Evolutionary conservation across 2,888 invertebrate species (phyloP), one percentile per base, ranked within the genome.

Genomic region (Catocala sponsa): DNA sequence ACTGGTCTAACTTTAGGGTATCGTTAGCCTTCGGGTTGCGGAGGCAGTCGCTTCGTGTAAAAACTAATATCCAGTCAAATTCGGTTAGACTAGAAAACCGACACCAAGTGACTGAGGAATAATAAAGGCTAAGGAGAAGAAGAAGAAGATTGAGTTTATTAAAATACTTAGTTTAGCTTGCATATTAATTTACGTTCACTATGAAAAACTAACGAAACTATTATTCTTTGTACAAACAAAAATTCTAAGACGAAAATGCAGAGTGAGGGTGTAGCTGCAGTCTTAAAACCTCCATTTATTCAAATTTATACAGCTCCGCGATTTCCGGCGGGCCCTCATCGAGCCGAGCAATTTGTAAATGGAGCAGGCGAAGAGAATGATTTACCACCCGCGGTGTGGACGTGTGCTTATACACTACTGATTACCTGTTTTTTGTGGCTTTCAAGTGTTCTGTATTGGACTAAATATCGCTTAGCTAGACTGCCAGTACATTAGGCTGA

Each of bases 301-400:
- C 82, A 90, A 91, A 91, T 90, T 90, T 91, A 90, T 85, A 90
- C 90, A 81, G 86, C 83, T 82, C 80, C 86, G 81, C 85, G 81
- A 85, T 83, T 85, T 83, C 80, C 78, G 78, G 76, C 78, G 79
- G 77, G 79, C 78, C 81, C 82, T 86, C 85, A 88, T 86, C 86
- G 86, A 85, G 82, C 82, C 78, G 68, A 83, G 87, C 90, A 92
- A 92, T 92, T 92, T 92, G 86, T 88, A 91, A 90, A 91, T 91
- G 90, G 91, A 87, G 83, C 84, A 87, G 76, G 82, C 81, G 79
- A 76, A 78, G 79, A 76, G 72, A 77, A 83, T 83, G 83, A 84
- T 86, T 86, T 84, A 83, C 80, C 83, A 74, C 76, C 78, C 79
- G 69, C 61, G 67, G 74, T 69, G 70, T 76, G 53, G 15, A 55